Base-by-base conservation (phyloP, 1,140 invertebrate genomes). In the Eurosta solidaginis region DNA sequence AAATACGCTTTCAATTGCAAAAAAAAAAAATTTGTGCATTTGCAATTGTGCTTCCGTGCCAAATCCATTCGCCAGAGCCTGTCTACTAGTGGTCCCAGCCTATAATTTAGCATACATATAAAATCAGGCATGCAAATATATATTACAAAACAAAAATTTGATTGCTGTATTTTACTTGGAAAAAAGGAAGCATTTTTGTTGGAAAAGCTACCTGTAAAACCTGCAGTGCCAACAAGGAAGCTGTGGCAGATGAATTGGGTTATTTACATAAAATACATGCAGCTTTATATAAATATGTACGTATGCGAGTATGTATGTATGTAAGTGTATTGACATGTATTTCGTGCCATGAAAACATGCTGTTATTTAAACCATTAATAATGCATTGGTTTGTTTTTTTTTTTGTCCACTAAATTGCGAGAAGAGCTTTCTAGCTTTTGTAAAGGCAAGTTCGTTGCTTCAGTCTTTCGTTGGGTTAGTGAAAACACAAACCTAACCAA, bases 141-240 rank as follows among this genome's bases (percentile, higher is more conserved):
- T n/a, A 14, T 47, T 36, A n/a, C n/a, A 33, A 27, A 59, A 59
- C 14, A 20, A 7, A 59, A 2, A 33, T 59, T 59, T 59, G 5
- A 17, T 33, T 59, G 29, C 17, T 59, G 10, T 27, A 27, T 25
- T 29, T 25, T 12, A 10, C 9, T 33, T 29, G 54, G n/a, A 12
- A 17, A 59, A 59, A 59, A 59, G 54, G 54, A 59, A 59, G 54
- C 54, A 59, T 33, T 6, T 59, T 14, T 59, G 54, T 59, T 36
- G 1, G n/a, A 54, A 52, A 59, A 59, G n/a, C 33, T 59, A 59
- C 54, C 54, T n/a, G 54, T 33, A 59, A 59, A 59, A 59, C 54
- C 54, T 59, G 54, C 54, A 59, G 7, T 59, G 54, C 54, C 54
- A 59, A 59, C 54, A 59, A 59, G 54, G 54, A 59, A 59, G 14